Evolutionary conservation across 2,113 vertebrate species (phyloP), one percentile per base, ranked within the genome.

Genomic region (Spheniscus mendiculus): DNA sequence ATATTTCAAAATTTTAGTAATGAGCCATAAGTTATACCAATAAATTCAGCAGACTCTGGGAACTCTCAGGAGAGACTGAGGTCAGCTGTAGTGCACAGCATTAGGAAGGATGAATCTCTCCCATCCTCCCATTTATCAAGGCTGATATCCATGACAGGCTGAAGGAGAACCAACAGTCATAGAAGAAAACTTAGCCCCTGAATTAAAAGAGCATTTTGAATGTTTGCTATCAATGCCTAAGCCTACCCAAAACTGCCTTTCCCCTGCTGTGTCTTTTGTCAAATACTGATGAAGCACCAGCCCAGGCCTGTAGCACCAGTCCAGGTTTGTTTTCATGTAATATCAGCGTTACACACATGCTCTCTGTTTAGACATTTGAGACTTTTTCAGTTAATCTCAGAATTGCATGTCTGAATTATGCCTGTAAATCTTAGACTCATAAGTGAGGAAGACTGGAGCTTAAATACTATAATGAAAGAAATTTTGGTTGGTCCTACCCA

Each of bases 41-140:
- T 91, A 93, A 95, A 96, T 97, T 95, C 87, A 91, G 50, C 69
- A 96, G 74, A 72, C 63, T 95, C 93, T 83, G 52, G 30, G 38
- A 94, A 69, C 52, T 96, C 89, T 93, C 88, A 77, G 61, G 89
- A 94, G 94, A 97, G 76, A 47, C 50, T 85, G 94, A 97, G 95
- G 97, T 97, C 93, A 95, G 94, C 87, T 76, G 44, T 70, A 90
- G 78, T 83, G 79, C 76, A 25, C 45, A 77, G 69, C 61, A 80
- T 93, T 92, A 90, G 32, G 66, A 74, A 97, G 79, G 86, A 94
- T 91, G 92, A 95, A 96, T 97, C 73, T 85, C 89, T 96, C 49
- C 87, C 73, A 56, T 79, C 42, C 34, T 97, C 40, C 27, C 58
- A 93, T 96, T 92, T 95, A 80, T 96, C 90, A 95, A 77, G 36